Evolutionary conservation across 2,113 vertebrate genomes (phyloP).

Genomic region (Chlorocebus sabaeus): DNA sequence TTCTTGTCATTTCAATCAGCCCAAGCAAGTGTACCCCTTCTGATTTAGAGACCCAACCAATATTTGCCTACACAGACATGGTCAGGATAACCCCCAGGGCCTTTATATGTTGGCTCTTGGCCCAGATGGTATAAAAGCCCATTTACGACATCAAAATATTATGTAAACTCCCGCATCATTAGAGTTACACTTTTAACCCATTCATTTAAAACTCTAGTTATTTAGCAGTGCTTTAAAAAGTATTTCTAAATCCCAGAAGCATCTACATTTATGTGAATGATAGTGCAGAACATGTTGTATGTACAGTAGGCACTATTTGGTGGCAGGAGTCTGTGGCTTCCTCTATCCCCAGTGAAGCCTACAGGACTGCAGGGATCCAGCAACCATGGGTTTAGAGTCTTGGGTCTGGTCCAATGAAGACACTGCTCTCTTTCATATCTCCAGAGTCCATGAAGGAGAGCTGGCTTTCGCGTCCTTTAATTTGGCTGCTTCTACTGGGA

Average conservation of each 20-base stretch:
- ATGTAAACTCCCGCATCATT: background rate
- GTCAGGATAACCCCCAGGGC: background rate
- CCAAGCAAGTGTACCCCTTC: background rate
- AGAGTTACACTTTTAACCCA: background rate
- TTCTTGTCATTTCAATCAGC: background rate
- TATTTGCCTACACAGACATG: background rate
- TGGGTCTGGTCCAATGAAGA: background rate
- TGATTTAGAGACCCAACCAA: background rate
- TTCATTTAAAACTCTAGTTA: background rate
- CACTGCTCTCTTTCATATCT: constrained; percentile 13
- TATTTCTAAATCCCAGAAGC: background rate
- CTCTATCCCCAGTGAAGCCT: background rate
- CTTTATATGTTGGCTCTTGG: background rate
- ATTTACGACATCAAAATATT: background rate
- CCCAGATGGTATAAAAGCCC: background rate
- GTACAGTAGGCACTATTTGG: background rate
- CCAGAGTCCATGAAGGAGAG: background rate
- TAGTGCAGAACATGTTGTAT: fast-evolving
- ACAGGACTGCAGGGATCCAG: background rate
- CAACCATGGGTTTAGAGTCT: background rate
- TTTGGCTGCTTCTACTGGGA: background rate
- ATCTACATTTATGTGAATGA: background rate
- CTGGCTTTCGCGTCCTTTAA: background rate
- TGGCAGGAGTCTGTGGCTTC: background rate
- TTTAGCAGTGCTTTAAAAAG: background rate